A percentile compares a stretch with the other conserved stretches of the same genome.
These are phyloP conservation scores for Scaptomyza cyrtandrae DNA, from an alignment of 2,888 invertebrate species.

Conservation along the genomic window DNA sequence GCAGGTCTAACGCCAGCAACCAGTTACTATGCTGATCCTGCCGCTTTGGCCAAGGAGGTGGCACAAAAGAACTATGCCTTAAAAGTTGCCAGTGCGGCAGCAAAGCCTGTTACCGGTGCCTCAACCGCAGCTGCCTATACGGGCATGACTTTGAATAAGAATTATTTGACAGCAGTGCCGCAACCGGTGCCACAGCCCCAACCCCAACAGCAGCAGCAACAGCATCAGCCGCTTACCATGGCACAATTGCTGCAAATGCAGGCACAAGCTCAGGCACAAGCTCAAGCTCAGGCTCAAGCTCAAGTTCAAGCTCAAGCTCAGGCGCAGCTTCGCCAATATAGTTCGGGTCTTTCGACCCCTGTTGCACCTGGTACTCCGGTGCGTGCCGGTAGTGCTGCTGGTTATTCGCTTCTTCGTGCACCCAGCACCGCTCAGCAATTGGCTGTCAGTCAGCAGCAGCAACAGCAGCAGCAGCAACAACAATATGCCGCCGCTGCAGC, in stretches of 20 bases:
- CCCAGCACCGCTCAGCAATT: constrained; percentile 61
- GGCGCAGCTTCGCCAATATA: constrained; percentile 63
- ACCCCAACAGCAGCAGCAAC: constrained; percentile 53
- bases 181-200: constrained; percentile 57
- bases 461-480: constrained; percentile 45
- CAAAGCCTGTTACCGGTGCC: constrained; percentile 69
- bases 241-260: constrained; percentile 65
- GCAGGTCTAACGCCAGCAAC: constrained; percentile 69
- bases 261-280: constrained; percentile 51
- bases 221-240: constrained; percentile 54
- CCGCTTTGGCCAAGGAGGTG: constrained; percentile 91
- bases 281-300: constrained; percentile 37
- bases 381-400: constrained; percentile 47
- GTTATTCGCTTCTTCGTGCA: constrained; percentile 64
- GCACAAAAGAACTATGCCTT: constrained; percentile 93
- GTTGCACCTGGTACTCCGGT: constrained; percentile 67
- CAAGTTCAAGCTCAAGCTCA: constrained; percentile 59
- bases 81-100: constrained; percentile 85
- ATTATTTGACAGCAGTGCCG: constrained; percentile 61
- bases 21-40: constrained; percentile 85
- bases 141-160: constrained; percentile 89
- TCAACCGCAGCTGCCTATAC: constrained; percentile 87
- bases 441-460: constrained; percentile 53
- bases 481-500: constrained; percentile 26
- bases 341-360: constrained; percentile 68